These are phyloP conservation scores for Macrobrachium rosenbergii DNA, from an alignment of 1,140 invertebrate genomes.

Conservation along the genomic window DNA sequence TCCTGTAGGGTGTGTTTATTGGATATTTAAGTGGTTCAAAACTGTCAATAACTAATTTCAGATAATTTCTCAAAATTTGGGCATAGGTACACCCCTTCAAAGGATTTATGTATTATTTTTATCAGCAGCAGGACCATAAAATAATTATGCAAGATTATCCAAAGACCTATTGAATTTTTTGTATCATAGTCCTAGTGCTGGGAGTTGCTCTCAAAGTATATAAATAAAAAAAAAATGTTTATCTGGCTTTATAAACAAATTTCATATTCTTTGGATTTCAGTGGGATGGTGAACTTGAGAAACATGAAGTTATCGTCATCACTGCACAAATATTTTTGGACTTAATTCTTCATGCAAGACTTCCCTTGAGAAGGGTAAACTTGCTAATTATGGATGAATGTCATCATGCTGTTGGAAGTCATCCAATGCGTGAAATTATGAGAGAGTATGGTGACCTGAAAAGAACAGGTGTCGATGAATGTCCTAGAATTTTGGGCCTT, in stretches of 20 bases:
- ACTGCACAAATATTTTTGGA: conserved; percentile 87
- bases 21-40: too few relatives aligned
- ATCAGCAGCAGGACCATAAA: too few relatives aligned
- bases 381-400: conserved; percentile 94
- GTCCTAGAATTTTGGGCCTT: conserved; percentile 83
- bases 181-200: too few relatives aligned
- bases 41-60: too few relatives aligned
- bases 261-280: conserved; percentile 65
- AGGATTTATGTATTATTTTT: too few relatives aligned
- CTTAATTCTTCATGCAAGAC: conserved; percentile 77
- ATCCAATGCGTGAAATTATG: conserved; percentile 74
- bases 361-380: conserved; percentile 78
- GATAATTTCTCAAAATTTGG: too few relatives aligned
- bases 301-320: conserved; percentile 84
- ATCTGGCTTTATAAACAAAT: neutral
- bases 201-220: too few relatives aligned
- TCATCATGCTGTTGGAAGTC: conserved; percentile 80
- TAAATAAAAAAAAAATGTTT: too few relatives aligned
- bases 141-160: too few relatives aligned
- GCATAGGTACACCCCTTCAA: too few relatives aligned
- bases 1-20: too few relatives aligned
- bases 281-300: conserved; percentile 60
- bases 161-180: too few relatives aligned
- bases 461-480: conserved; percentile 68
- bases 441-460: conserved; percentile 74